Evolutionary conservation across 2,888 invertebrate species (phyloP), one percentile per base, ranked within the genome.

Genomic region (Chromoteleia sp.): DNA sequence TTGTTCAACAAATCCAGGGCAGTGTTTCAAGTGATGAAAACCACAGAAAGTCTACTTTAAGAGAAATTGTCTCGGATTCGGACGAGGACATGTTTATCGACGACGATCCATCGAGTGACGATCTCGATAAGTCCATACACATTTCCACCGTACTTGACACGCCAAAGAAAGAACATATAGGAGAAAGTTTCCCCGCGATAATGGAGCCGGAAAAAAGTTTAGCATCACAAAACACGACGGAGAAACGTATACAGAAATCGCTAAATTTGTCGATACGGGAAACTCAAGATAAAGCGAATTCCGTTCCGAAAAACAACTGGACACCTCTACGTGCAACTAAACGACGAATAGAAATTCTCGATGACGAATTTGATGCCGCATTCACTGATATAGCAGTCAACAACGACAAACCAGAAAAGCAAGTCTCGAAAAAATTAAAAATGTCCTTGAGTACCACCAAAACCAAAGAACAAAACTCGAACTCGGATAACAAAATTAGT

Each of bases 61-160:
- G 1, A 29, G 19, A 45, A 45, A 17, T 80, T 8, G 76, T 43
- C 6, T 43, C 61, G 0, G 85, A 86, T 41, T 88, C 87, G 0
- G 88, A 88, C 6, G 87, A 88, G 3, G 89, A 89, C 67, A 85
- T 89, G 61, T 88, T 89, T 63, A 78, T 68, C 14, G 71, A 71
- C 15, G 48, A 52, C 10, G 52, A 29, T 39, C 41, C 61, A 0
- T 36, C 61, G 3, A 36, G 59, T 6, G 21, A 54, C 17, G 50
- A 48, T 36, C 17, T 21, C 8, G 59, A 61, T 0, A 48, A 74
- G 17, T 19, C 54, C 0, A 15, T 63, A 0, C 12, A 50, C 15
- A 73, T 73, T 4, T 73, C 73, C 3, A 7, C 1, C 0, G 39
- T 54, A 14, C 10, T 30, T 2, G 21, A 61, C 12, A 48, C 19